Evolutionary conservation across 2,113 vertebrate genomes (phyloP).

Genomic region (Stercorarius parasiticus): DNA sequence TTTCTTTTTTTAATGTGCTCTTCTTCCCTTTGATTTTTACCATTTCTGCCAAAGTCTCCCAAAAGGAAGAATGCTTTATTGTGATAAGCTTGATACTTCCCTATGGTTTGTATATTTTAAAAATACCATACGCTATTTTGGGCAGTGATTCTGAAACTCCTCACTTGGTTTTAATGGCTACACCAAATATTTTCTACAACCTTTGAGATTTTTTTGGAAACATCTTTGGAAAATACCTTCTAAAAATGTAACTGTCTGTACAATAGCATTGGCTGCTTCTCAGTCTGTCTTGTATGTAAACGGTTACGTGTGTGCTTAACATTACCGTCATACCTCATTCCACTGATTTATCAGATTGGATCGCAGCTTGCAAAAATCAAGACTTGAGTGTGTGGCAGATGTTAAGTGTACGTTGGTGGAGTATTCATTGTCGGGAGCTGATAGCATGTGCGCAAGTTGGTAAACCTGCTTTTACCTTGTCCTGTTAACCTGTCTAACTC

Average conservation of each 20-base stretch:
- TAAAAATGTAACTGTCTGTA: background rate
- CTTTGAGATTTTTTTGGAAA: background rate
- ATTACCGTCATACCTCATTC: background rate
- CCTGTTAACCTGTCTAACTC: background rate
- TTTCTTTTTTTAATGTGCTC: background rate
- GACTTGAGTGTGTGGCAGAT: background rate
- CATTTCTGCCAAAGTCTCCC: background rate
- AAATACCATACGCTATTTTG: conserved; percentile 10
- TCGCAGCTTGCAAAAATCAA: background rate
- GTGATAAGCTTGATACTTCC: background rate
- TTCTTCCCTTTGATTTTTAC: conserved; percentile 11
- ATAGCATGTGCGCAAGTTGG: accelerated
- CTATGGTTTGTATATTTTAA: background rate
- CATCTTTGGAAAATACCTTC: background rate
- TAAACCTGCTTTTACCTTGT: background rate
- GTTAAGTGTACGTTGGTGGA: background rate
- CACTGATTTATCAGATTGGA: background rate
- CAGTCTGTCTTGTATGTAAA: background rate
- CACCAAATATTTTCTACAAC: background rate
- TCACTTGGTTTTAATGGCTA: background rate
- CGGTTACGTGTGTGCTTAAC: background rate
- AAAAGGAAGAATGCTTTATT: conserved; percentile 32
- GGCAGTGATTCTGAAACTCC: background rate
- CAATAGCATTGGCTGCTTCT: background rate
- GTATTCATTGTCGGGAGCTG: accelerated